Evolutionary conservation across 2,113 vertebrate species (phyloP), one percentile per base, ranked within the genome.

Genomic region (Arvicanthis niloticus): DNA sequence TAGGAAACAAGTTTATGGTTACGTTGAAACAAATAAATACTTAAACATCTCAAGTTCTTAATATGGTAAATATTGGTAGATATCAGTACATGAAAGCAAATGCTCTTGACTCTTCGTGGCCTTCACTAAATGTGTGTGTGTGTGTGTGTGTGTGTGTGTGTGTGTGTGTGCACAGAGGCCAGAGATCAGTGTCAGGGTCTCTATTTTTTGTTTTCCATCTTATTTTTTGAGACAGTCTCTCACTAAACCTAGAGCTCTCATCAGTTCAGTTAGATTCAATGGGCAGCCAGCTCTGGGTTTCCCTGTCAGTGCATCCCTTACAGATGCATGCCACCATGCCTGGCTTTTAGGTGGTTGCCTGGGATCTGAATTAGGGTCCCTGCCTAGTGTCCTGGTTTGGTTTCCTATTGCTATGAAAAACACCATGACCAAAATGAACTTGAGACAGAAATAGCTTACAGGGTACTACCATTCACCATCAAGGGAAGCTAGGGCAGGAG

Each of bases 1-100:
- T 48, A 95, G 85, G 51, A 85, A 94, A 53, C 17, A 60, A 72
- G 13, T 60, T 93, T 93, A 26, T 62, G 93, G 24, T 91, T 85
- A 67, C 56, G 24, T 80, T 95, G 34, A 68, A 68, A 68, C 34
- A 48, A 88, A 78, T 53, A 53, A 87, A 88, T 76, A 70, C 72
- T 4, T 5, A 95, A 94, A 37, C 86, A 40, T 29, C 76, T 88
- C 51, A 76, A 77, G 29, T 91, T 94, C 72, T 45, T 81, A 76
- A 60, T 45, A 42, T 91, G 45, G 24, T 73, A 58, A 93, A n/a
- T 91, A 89, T 53, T 80, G 60, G 17, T 86, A 72, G 67, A 67
- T 48, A 40, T n/a, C 37, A n/a, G 62, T 8, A 26, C 37, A 51
- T 62, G 21, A 45, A 70, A 73, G 42, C 65, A 75, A 70, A 92